Percentiles rank a stretch among this genome's conserved stretches.
These are phyloP conservation scores for Drosophila rellima DNA, from an alignment of 2,888 invertebrate species.

Conservation along the genomic window DNA sequence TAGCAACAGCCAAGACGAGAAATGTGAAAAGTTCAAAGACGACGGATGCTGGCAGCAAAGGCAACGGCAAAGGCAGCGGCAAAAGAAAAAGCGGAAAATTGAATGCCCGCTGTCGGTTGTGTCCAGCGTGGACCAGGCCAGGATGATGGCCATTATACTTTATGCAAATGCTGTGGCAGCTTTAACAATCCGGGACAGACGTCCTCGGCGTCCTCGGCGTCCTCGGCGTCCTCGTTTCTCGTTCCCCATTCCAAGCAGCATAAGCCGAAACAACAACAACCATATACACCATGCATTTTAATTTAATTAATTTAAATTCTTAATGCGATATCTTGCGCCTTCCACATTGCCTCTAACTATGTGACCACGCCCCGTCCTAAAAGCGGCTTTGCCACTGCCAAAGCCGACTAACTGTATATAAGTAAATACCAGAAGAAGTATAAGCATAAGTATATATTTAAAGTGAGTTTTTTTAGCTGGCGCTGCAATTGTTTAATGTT, in stretches of 20 bases:
- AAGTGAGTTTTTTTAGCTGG: slow-evolving; percentile 56
- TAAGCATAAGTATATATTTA: slow-evolving; percentile 27
- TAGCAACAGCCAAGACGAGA: slow-evolving; percentile 64
- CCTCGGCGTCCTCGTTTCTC: slow-evolving; percentile 27
- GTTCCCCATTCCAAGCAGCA: slow-evolving; percentile 30
- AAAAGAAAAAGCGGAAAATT: slow-evolving; percentile 64
- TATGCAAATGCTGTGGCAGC: slow-evolving; percentile 79
- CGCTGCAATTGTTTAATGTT: slow-evolving; percentile 76
- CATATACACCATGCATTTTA: slow-evolving; percentile 72
- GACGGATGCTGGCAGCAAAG: slow-evolving; percentile 33
- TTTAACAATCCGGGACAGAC: slow-evolving; percentile 62
- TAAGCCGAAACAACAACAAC: slow-evolving; percentile 23
- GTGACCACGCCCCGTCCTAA: slow-evolving; percentile 30
- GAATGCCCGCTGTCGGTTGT: slow-evolving; percentile 69
- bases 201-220: slow-evolving; percentile 22
- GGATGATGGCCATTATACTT: slow-evolving; percentile 78
- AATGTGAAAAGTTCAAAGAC: slow-evolving; percentile 76
- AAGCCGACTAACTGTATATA: slow-evolving; percentile 13
- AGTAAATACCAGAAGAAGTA: too few species aligned
- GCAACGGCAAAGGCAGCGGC: not conserved
- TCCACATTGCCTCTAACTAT: slow-evolving; percentile 50
- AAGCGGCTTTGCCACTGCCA: slow-evolving; percentile 1
- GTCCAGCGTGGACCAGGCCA: slow-evolving; percentile 41
- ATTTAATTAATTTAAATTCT: slow-evolving; percentile 81
- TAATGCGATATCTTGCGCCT: slow-evolving; percentile 71